Percentiles rank a stretch among this genome's conserved stretches.
Conservation (phyloP, 1,140 invertebrate genomes). For the Drosophila nikananu region DNA sequence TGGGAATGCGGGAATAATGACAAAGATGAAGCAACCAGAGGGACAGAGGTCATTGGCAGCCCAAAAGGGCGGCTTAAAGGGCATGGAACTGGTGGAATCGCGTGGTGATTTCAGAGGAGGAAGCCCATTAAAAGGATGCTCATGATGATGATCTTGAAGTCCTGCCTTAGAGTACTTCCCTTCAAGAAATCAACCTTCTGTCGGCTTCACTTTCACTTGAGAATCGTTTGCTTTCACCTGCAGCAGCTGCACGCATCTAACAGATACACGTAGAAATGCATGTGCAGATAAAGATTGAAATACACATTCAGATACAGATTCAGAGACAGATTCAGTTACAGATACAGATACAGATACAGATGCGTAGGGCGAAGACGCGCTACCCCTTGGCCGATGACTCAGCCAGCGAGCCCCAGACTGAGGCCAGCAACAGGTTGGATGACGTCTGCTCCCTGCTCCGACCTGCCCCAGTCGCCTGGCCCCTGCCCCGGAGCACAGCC, state of each 20-base stretch:
- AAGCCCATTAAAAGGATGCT: not conserved
- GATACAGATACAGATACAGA: not conserved
- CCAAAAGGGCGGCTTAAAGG: not conserved
- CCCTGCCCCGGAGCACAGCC: slow-evolving; percentile 1
- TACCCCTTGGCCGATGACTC: slow-evolving; percentile 46
- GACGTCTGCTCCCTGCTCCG: slow-evolving; percentile 7
- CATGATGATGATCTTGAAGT: not conserved
- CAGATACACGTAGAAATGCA: slow-evolving; percentile 10
- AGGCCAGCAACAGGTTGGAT: slow-evolving; percentile 64
- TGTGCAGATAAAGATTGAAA: not conserved
- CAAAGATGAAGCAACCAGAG: not conserved
- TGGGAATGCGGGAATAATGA: slow-evolving; percentile 24
- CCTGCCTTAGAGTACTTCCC: not conserved
- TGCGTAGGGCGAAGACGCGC: slow-evolving; percentile 29
- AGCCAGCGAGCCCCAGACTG: slow-evolving; percentile 17
- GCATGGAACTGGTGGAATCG: not conserved
- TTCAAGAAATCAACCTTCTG: not conserved
- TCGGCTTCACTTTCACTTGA: slow-evolving; percentile 4
- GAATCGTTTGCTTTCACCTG: not conserved
- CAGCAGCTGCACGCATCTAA: not conserved
- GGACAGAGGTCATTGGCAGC: slow-evolving; percentile 53
- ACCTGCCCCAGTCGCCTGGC: not conserved
- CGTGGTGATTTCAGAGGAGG: not conserved
- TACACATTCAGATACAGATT: not conserved
- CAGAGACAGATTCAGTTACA: no score